Conservation (phyloP, 2,888 invertebrate genomes). For the Nymphalis polychloros region DNA sequence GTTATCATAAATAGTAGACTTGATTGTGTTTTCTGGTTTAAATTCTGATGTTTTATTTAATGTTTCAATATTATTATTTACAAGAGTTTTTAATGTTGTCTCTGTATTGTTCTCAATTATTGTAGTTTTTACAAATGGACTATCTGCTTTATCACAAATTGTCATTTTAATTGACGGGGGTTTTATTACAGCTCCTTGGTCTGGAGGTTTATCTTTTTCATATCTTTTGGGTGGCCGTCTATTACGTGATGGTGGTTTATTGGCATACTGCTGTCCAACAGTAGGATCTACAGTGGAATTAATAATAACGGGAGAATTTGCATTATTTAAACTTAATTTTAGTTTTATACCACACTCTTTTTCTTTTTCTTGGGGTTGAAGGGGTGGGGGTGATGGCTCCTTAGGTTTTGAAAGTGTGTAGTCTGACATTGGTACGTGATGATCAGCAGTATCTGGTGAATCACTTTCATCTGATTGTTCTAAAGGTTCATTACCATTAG, state of each 20-base stretch:
- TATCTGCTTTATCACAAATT: slow-evolving; percentile 77
- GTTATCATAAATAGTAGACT: slow-evolving; percentile 77
- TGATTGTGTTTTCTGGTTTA: slow-evolving; percentile 67
- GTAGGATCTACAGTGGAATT: slow-evolving; percentile 78
- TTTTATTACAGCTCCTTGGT: slow-evolving; percentile 49
- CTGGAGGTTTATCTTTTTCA: slow-evolving; percentile 57
- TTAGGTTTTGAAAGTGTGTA: slow-evolving; percentile 44
- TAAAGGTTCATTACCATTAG: slow-evolving; percentile 67
- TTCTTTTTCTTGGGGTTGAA: slow-evolving; percentile 55
- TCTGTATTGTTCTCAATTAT: slow-evolving; percentile 71
- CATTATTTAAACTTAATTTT: slow-evolving; percentile 75
- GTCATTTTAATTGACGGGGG: slow-evolving; percentile 76
- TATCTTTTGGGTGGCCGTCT: slow-evolving; percentile 74
- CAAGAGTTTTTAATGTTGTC: slow-evolving; percentile 61
- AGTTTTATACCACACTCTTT: slow-evolving; percentile 75
- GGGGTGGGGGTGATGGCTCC: slow-evolving; percentile 49
- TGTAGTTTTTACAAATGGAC: slow-evolving; percentile 75
- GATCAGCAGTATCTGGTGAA: slow-evolving; percentile 56
- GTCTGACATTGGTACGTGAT: slow-evolving; percentile 44
- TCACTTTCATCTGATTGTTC: slow-evolving; percentile 67
- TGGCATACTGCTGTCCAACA: slow-evolving; percentile 61
- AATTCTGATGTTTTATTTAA: slow-evolving; percentile 52
- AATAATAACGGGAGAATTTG: slow-evolving; percentile 75
- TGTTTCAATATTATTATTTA: slow-evolving; percentile 69
- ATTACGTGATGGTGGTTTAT: slow-evolving; percentile 67